Base-by-base conservation (phyloP, 2,888 invertebrate species). In the Acrobasis consociella region DNA sequence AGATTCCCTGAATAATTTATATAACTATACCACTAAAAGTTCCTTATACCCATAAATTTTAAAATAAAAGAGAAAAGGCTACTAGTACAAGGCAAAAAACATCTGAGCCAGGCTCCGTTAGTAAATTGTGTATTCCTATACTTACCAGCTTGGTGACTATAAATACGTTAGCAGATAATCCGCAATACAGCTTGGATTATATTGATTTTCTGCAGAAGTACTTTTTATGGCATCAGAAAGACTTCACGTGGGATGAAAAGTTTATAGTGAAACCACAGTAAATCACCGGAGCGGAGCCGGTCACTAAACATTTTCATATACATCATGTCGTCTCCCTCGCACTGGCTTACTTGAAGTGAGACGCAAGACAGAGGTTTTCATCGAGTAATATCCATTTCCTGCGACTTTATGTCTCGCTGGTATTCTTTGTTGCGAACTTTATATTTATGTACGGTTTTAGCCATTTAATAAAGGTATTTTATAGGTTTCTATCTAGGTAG, bases 331-430 rank as follows among this genome's bases (percentile, higher is more conserved):
- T 72, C 74, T 65, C 69, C 64, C 69, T 76, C 70, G 50, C 61
- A 62, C 68, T 58, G 10, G 56, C 50, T 51, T 10, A 38, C 67
- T 60, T 65, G 52, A 67, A 67, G 64, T 51, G 68, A 70, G 73
- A 74, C 61, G 63, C 64, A 68, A 62, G n/a, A 49, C 49, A 60
- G 62, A 65, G 65, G 67, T 69, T 75, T 72, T 71, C 66, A 64
- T 64, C 68, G 62, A 70, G 73, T 71, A 74, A 75, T 72, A 72
- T 74, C 76, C 78, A 76, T 79, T 77, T 74, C 72, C 69, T 69
- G 72, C 70, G 75, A 75, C 73, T 74, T 75, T 73, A 71, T 77
- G 68, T 67, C 62, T 67, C 63, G 66, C 70, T 69, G 62, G 69
- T 71, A 67, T 71, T 74, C 72, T 73, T 72, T 71, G 72, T 75